Base-by-base conservation (phyloP, 2,797 vertebrate species). In the Myotis pilosus region DNA sequence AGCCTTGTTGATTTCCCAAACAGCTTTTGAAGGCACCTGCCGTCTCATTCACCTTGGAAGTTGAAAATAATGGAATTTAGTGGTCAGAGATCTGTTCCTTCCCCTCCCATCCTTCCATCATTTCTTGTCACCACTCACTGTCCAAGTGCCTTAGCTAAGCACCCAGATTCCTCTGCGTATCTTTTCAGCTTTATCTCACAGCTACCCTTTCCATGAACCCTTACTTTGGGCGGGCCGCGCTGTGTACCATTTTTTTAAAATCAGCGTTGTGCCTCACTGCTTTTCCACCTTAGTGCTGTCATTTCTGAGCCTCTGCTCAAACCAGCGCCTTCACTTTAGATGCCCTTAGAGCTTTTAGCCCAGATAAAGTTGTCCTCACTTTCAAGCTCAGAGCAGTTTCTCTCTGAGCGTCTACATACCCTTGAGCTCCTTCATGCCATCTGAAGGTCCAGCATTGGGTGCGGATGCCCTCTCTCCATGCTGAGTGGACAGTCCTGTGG, bases 81-180 rank as follows among this genome's bases (percentile, higher is more conserved):
- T 4, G 72, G 82, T 28, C 0, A 3, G 64, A 41, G 84, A 60
- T 84, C 41, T 17, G 28, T 49, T 69, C 13, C 41, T 62, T 79
- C 22, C 11, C 44, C 22, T 80, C 33, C n/a, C 0, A 0, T 25
- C 57, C 47, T 55, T 38, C 30, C 15, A 0, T 15, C 0, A 0
- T 12, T 79, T 76, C 57, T 62, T 33, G 75, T 25, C 0, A 0
- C 8, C 2, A 76, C 23, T 47, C 53, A 17, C 12, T 13, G n/a
- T 62, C 51, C 28, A 6, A 57, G 74, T 0, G 10, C 51, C 91
- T 92, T 75, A 28, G 10, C 33, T 19, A 49, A 71, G 60, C 51
- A 30, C 71, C 51, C 41, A 20, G 4, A 20, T 78, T 94, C 25
- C 64, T 86, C 28, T 3, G 30, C 1, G 0, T 38, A 8, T 19